These are phyloP conservation scores for Agonopterix alstromeriana DNA, from an alignment of 2,888 invertebrate species.

Conservation along the genomic window DNA sequence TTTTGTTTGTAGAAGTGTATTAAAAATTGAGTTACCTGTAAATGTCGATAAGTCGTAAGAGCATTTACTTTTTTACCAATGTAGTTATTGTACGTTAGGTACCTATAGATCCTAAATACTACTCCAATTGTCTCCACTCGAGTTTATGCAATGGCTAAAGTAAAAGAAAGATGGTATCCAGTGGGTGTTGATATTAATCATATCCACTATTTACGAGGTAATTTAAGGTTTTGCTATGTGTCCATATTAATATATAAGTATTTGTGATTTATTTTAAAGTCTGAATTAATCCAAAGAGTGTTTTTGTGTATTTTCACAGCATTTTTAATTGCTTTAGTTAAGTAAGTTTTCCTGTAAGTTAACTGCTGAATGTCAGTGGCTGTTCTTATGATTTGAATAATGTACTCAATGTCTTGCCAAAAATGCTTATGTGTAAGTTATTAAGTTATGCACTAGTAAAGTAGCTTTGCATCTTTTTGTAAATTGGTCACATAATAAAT, in stretches of 20 bases:
- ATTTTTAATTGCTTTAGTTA: constrained; percentile 6
- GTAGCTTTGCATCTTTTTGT: constrained; percentile 49
- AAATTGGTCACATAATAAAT: constrained; percentile 55
- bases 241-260: constrained; percentile 13
- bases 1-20: background rate
- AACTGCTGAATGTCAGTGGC: background rate
- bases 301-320: constrained; percentile 19
- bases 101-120: too few relatives aligned
- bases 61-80: too few relatives aligned
- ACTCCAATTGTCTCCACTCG: too few relatives aligned
- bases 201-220: too few relatives aligned
- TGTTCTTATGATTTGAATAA: constrained; percentile 1
- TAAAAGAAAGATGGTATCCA: too few relatives aligned
- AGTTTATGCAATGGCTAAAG: too few relatives aligned
- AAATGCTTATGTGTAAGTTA: constrained; percentile 32
- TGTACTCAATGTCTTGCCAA: constrained; percentile 29
- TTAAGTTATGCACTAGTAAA: constrained; percentile 34
- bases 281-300: constrained; percentile 36
- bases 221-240: constrained; percentile 3
- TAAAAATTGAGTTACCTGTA: constrained; percentile 3
- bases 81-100: too few relatives aligned
- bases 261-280: constrained; percentile 22
- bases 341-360: constrained; percentile 1
- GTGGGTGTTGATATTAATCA: too few relatives aligned
- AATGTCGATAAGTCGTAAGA: too few relatives aligned